Conservation (phyloP, 2,888 invertebrate genomes). For the Ophioninae sp. region DNA sequence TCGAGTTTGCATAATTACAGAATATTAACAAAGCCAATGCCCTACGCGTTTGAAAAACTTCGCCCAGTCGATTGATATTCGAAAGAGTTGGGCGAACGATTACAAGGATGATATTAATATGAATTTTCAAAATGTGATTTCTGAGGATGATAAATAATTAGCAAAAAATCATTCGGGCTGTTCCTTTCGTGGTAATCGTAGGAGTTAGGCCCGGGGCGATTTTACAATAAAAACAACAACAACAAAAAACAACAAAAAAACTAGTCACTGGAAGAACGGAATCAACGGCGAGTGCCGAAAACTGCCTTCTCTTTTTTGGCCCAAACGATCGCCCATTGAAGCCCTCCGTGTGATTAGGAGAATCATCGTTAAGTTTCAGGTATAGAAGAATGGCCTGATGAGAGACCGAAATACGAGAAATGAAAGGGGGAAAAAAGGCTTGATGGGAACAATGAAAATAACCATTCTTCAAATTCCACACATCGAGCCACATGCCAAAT, state of each 20-base stretch:
- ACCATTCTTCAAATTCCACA: conserved; percentile 4
- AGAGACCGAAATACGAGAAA: conserved; percentile 4
- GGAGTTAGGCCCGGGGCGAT: too few species aligned
- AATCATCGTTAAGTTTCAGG: conserved; percentile 45
- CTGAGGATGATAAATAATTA: too few species aligned
- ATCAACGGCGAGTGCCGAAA: conserved; percentile 23
- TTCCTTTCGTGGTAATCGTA: not conserved
- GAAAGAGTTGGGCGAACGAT: too few species aligned
- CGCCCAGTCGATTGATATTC: too few species aligned
- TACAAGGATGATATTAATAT: too few species aligned
- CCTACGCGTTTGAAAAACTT: too few species aligned
- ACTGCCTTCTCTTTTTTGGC: not conserved
- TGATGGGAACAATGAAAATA: conserved; percentile 20
- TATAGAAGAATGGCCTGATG: conserved; percentile 26
- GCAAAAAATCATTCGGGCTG: not conserved
- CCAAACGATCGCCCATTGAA: conserved; percentile 20
- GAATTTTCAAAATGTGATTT: too few species aligned
- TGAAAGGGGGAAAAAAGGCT: not conserved
- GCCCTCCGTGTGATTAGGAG: conserved; percentile 23
- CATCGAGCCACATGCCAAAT: conserved; percentile 20
- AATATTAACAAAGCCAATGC: too few species aligned
- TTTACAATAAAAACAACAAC: too few species aligned
- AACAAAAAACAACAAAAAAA: too few species aligned
- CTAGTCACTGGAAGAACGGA: too few species aligned
- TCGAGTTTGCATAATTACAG: too few species aligned